Conservation (phyloP, 2,797 vertebrate genomes). For the Morelia viridis region DNA sequence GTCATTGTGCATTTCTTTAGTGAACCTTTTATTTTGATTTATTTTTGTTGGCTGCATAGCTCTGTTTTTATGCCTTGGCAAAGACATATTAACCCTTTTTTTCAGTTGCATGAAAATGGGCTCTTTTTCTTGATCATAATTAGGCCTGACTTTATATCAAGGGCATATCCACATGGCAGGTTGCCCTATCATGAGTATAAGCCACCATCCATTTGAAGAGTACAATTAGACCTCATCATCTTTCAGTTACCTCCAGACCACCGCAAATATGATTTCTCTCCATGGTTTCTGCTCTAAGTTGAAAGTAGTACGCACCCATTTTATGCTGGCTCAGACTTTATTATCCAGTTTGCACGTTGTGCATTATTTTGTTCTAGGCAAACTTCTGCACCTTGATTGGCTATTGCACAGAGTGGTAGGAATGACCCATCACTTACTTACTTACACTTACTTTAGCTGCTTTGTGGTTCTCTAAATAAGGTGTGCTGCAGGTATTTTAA, state of each 20-base stretch:
- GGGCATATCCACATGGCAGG: neutral
- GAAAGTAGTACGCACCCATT: neutral
- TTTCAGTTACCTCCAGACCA: neutral
- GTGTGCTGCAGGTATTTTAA: neutral
- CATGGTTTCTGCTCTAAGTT: neutral
- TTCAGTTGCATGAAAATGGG: constrained; percentile 49
- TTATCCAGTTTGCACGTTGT: neutral
- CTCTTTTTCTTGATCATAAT: constrained; percentile 31
- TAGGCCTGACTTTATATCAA: constrained; percentile 8
- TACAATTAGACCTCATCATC: neutral
- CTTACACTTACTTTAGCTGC: too few relatives aligned
- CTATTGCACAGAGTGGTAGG: neutral
- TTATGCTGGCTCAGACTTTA: neutral
- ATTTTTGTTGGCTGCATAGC: neutral
- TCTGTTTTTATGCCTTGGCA: constrained; percentile 3
- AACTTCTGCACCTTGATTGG: neutral
- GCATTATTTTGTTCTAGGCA: neutral
- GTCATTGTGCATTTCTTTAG: neutral
- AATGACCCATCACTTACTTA: neutral
- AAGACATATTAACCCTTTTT: neutral
- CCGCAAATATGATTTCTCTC: neutral
- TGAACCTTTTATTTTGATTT: neutral
- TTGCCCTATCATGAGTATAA: neutral
- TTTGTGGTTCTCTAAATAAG: neutral
- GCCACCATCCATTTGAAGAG: neutral